Conservation (phyloP, 2,113 vertebrate genomes). For the Sorex araneus region DNA sequence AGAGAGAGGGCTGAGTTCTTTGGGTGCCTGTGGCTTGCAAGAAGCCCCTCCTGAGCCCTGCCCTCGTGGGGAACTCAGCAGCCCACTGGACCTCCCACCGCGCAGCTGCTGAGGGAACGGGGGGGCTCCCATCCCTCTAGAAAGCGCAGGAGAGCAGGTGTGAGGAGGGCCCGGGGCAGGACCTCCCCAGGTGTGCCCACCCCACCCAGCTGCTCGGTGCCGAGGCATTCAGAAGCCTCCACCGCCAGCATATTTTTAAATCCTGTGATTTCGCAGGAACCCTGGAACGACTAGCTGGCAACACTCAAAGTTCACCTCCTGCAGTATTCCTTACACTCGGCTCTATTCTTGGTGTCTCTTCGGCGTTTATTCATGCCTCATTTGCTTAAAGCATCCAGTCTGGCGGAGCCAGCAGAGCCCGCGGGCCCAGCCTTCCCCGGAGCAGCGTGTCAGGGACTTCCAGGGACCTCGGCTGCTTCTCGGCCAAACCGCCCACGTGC, state of each 20-base stretch:
- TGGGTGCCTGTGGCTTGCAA: background rate
- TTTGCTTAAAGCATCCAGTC: background rate
- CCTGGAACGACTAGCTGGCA: conserved; percentile 59
- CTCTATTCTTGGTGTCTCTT: conserved; percentile 65
- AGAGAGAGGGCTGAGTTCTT: background rate
- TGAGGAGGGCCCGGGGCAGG: background rate
- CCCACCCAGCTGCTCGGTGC: background rate
- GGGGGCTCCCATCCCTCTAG: background rate
- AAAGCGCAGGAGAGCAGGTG: background rate
- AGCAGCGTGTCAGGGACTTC: background rate
- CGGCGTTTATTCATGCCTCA: background rate
- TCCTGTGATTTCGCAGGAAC: conserved; percentile 66
- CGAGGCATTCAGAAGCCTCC: background rate
- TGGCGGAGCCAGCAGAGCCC: background rate
- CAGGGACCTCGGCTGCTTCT: background rate
- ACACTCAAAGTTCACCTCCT: conserved; percentile 73
- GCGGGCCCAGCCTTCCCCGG: background rate
- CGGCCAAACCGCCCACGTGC: background rate
- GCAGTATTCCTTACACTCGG: conserved; percentile 52
- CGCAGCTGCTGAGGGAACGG: background rate
- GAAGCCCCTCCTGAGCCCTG: background rate
- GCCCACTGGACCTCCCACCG: background rate
- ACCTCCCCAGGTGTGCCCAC: background rate
- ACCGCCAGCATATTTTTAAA: conserved; percentile 67
- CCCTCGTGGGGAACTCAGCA: background rate